Evolutionary conservation across 2,888 invertebrate species (phyloP).

Genomic region (Noctua fimbriata): DNA sequence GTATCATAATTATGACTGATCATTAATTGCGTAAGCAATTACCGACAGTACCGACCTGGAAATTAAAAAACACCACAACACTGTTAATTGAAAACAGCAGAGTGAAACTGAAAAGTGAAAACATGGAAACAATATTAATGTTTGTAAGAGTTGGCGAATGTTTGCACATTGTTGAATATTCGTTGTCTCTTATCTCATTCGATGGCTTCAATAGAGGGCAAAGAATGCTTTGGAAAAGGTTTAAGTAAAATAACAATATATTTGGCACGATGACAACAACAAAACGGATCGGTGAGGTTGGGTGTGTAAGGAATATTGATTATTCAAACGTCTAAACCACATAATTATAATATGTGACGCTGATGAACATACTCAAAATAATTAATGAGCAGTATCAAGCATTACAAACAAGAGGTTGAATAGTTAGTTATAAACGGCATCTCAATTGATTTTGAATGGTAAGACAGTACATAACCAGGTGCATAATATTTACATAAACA

Average conservation of each 20-base stretch:
- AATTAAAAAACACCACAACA: background rate
- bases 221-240: no score
- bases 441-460: slow-evolving; percentile 5
- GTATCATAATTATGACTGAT: background rate
- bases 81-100: background rate
- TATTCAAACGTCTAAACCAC: background rate
- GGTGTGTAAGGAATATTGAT: background rate
- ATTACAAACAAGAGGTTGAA: background rate
- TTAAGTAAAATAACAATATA: no score
- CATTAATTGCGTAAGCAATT: background rate
- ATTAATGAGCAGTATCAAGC: background rate
- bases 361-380: background rate
- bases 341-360: background rate
- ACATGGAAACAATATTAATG: background rate
- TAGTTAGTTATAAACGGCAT: background rate
- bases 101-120: background rate
- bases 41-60: background rate
- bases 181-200: background rate
- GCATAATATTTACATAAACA: slow-evolving; percentile 5
- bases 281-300: no score
- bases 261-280: no score
- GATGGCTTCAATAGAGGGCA: background rate
- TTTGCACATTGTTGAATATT: background rate
- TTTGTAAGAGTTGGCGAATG: background rate
- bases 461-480: background rate